Base-by-base conservation (phyloP, 1,140 invertebrate species). In the Calephelis nemesis region DNA sequence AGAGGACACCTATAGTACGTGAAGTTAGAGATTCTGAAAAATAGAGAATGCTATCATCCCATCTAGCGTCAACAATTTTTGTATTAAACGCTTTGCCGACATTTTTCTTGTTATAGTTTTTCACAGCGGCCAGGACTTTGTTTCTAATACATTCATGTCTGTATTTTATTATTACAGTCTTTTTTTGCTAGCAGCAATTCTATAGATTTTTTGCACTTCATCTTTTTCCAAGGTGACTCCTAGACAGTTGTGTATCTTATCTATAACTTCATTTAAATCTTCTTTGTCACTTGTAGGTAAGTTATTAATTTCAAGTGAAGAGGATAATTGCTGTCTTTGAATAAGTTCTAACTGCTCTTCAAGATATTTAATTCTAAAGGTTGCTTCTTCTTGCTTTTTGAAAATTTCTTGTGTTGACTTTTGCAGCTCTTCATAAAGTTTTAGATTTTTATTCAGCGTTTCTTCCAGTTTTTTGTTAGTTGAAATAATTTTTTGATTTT, bases 401-500 rank as follows among this genome's bases (percentile, higher is more conserved):
- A 10, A 54, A 54, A 63, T 47, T 54, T 42, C 47, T 58, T 54
- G 62, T 15, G 63, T 62, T 8, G 67, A 47, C 8, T 63, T 19
- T 69, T 64, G 52, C 13, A 52, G 9, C 11, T 69, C 62, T 45
- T 69, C 49, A 47, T 69, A 63, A 7, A 63, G 40, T 6, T 47
- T 69, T 3, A 62, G 49, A 42, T 62, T 63, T 52, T 69, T 69
- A 47, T 68, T 12, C 12, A 68, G 48, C 0, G 63, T 54, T 48
- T 63, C 63, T 54, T 68, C 47, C 40, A 68, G 50, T 52, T 54
- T 68, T 63, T 62, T 63, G 39, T 68, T 52, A 3, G 62, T 45
- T n/a, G 50, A 42, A 13, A 68, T 39, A 13, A 47, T 63, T 47
- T 68, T 50, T 15, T 63, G 50, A 54, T 42, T 69, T 11, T 63